Evolutionary conservation across 2,113 vertebrate genomes (phyloP).

Genomic region (Marcusenius ussheri): DNA sequence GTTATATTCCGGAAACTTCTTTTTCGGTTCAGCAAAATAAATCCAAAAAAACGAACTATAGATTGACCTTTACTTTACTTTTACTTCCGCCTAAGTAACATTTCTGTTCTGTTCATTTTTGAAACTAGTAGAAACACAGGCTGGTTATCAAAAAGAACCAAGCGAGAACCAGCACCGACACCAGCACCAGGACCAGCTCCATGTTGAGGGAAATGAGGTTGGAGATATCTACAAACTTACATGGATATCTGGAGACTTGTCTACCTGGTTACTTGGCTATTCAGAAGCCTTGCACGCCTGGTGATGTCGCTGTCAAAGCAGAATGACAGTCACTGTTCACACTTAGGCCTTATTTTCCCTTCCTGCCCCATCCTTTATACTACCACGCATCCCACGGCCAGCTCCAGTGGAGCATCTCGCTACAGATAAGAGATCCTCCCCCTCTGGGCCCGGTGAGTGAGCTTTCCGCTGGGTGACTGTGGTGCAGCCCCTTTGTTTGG

Average conservation of each 20-base stretch:
- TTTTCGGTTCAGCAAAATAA: too few relatives aligned
- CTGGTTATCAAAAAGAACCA: too few relatives aligned
- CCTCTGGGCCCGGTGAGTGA: neutral
- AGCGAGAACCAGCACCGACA: too few relatives aligned
- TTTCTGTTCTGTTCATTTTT: too few relatives aligned
- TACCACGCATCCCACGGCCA: conserved; percentile 44
- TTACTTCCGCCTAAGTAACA: too few relatives aligned
- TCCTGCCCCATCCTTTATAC: conserved; percentile 35
- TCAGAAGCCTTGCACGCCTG: neutral
- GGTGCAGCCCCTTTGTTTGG: conserved; percentile 11
- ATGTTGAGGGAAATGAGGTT: too few relatives aligned
- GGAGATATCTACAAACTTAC: neutral
- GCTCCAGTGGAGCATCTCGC: conserved; percentile 48
- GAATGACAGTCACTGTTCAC: neutral
- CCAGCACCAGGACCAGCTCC: too few relatives aligned
- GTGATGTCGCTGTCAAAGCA: neutral
- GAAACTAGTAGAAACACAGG: too few relatives aligned
- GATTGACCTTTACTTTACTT: too few relatives aligned
- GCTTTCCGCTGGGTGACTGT: neutral
- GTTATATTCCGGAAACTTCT: too few relatives aligned
- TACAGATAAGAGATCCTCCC: conserved; percentile 48
- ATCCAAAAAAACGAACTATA: too few relatives aligned
- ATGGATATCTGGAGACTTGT: neutral
- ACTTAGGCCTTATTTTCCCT: neutral
- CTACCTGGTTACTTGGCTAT: neutral